Evolutionary conservation across 2,888 invertebrate species (phyloP).

Genomic region (Thymelicus sylvestris): DNA sequence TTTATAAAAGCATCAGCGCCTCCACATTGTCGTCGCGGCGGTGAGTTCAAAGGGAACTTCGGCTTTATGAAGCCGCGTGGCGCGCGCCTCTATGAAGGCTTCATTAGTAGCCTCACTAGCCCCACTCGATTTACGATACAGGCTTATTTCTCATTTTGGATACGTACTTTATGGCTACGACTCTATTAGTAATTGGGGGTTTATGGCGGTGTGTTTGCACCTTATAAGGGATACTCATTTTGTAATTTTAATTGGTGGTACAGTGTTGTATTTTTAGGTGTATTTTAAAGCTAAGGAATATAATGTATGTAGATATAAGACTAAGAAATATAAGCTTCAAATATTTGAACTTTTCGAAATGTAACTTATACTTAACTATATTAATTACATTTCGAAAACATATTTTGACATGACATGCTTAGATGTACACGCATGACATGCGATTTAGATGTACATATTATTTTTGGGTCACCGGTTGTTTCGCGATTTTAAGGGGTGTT

Average conservation of each 20-base stretch:
- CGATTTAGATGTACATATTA: too few species aligned
- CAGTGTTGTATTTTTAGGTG: too few species aligned
- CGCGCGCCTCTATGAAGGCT: constrained; percentile 67
- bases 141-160: constrained; percentile 24
- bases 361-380: too few species aligned
- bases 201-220: constrained; percentile 23
- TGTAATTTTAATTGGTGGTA: neutral
- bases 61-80: constrained; percentile 65
- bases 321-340: too few species aligned
- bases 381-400: too few species aligned
- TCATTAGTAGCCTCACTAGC: constrained; percentile 56
- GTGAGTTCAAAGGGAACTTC: constrained; percentile 43
- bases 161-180: constrained; percentile 25
- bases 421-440: too few species aligned
- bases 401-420: too few species aligned
- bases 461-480: too few species aligned
- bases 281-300: too few species aligned
- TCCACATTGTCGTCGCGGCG: constrained; percentile 62
- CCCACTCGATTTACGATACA: constrained; percentile 29
- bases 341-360: too few species aligned
- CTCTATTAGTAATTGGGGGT: constrained; percentile 34
- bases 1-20: constrained; percentile 80
- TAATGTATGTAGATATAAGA: too few species aligned
- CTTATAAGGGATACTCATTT: constrained; percentile 1
- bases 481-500: too few species aligned